Conservation (phyloP, 2,888 invertebrate species). For the Thera britannica region DNA sequence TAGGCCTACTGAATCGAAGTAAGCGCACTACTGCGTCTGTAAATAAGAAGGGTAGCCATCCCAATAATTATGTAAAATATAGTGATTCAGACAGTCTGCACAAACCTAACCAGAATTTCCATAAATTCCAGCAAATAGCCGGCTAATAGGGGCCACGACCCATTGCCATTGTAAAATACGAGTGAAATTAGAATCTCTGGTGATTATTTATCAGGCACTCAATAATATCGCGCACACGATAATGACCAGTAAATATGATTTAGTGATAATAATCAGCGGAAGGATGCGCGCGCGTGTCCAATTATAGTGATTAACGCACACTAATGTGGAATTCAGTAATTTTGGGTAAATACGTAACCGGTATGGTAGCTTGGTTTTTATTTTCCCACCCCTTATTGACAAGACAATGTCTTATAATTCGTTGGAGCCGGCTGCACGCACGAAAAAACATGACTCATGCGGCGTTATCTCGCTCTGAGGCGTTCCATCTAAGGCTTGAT, state of each 20-base stretch:
- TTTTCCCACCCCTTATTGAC: no score
- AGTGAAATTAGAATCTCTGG: slow-evolving; percentile 42
- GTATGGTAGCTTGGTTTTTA: neutral
- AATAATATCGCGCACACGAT: slow-evolving; percentile 46
- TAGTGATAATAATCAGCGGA: slow-evolving; percentile 48
- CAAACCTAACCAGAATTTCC: slow-evolving; percentile 22
- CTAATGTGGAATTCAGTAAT: slow-evolving; percentile 33
- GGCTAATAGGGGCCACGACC: slow-evolving; percentile 33
- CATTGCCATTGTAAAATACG: slow-evolving; percentile 34
- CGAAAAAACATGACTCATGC: no score
- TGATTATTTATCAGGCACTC: slow-evolving; percentile 45
- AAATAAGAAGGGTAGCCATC: neutral
- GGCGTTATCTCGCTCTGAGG: no score
- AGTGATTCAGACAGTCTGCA: slow-evolving; percentile 4
- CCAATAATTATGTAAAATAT: neutral
- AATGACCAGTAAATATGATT: slow-evolving; percentile 52
- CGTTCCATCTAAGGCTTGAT: no score
- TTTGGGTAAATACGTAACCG: neutral
- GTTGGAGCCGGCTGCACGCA: no score
- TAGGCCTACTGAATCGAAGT: no score
- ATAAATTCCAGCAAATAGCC: slow-evolving; percentile 32
- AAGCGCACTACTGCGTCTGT: neutral
- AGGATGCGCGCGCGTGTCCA: slow-evolving; percentile 43
- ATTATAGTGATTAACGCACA: slow-evolving; percentile 44
- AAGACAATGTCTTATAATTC: no score